These are phyloP conservation scores for Stenotaenia linearis DNA, from an alignment of 2,888 invertebrate species.

Conservation along the genomic window DNA sequence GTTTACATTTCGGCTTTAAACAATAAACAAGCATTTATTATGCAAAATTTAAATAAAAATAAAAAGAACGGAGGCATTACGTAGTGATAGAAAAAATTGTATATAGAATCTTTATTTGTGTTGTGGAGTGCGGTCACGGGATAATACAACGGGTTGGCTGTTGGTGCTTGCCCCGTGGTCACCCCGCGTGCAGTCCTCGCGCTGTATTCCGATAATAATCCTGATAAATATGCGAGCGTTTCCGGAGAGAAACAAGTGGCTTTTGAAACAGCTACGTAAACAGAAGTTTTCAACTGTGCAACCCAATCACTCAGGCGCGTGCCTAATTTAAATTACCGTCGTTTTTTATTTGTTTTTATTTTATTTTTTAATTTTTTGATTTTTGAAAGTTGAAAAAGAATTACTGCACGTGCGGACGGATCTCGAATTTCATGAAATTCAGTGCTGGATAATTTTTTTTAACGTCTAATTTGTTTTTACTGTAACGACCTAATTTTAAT, in stretches of 20 bases:
- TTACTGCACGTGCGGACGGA: no score
- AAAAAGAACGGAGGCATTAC: not conserved
- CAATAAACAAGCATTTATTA: not conserved
- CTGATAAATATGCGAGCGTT: not conserved
- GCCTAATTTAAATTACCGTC: not conserved
- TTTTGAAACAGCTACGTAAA: not conserved
- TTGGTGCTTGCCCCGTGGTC: not conserved
- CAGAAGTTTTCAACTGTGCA: not conserved
- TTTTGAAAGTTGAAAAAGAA: no score
- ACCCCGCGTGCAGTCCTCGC: constrained; percentile 4
- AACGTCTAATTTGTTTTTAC: no score
- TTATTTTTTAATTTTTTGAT: no score
- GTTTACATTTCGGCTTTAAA: not conserved
- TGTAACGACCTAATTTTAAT: no score
- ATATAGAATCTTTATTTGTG: not conserved
- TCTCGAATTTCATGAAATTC: no score
- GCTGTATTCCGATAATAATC: not conserved
- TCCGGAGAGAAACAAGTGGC: constrained; percentile 9
- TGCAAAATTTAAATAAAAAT: not conserved
- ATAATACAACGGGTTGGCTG: not conserved
- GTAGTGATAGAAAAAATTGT: not conserved
- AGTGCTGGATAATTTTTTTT: no score
- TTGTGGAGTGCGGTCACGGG: not conserved
- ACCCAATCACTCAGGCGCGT: not conserved
- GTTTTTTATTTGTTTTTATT: no score